These are phyloP conservation scores for Drosophila eohydei DNA, from an alignment of 2,888 invertebrate genomes.

Conservation along the genomic window DNA sequence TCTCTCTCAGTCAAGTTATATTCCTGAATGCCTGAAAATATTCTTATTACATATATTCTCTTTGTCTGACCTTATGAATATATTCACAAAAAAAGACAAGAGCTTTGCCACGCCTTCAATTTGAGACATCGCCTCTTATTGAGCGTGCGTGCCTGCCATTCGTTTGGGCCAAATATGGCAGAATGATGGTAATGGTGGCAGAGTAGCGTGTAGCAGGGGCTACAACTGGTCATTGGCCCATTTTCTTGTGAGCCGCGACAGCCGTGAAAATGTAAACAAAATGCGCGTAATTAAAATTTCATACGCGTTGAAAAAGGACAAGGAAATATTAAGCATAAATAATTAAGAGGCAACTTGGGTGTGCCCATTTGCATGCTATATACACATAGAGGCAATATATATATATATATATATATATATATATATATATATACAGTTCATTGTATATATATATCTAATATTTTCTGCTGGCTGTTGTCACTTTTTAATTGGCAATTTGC, in stretches of 20 bases:
- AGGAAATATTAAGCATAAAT: constrained; percentile 60
- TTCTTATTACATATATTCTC: not conserved
- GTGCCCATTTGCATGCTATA: constrained; percentile 17
- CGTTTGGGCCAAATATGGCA: constrained; percentile 40
- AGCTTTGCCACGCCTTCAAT: constrained; percentile 23
- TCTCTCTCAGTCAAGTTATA: not conserved
- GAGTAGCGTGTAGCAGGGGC: too few relatives aligned
- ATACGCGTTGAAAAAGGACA: constrained; percentile 55
- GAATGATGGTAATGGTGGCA: not conserved
- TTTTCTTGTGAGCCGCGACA: constrained; percentile 45
- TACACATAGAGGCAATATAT: not conserved
- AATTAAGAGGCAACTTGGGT: constrained; percentile 52
- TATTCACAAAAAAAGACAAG: constrained; percentile 1
- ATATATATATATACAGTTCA: not conserved
- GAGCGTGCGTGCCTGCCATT: constrained; percentile 59
- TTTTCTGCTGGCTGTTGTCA: constrained; percentile 16
- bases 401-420: not conserved
- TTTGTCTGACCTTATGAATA: constrained; percentile 3
- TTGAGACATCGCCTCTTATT: constrained; percentile 1
- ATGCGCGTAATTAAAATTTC: constrained; percentile 75
- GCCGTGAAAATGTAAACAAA: constrained; percentile 77
- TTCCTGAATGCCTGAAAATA: not conserved
- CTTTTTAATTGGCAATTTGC: constrained; percentile 72
- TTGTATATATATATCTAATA: constrained; percentile 24
- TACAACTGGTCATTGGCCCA: constrained; percentile 51